phyloP scores from a whole-genome alignment of 2,888 invertebrate species.

The Meliscaeva auricollis region DNA sequence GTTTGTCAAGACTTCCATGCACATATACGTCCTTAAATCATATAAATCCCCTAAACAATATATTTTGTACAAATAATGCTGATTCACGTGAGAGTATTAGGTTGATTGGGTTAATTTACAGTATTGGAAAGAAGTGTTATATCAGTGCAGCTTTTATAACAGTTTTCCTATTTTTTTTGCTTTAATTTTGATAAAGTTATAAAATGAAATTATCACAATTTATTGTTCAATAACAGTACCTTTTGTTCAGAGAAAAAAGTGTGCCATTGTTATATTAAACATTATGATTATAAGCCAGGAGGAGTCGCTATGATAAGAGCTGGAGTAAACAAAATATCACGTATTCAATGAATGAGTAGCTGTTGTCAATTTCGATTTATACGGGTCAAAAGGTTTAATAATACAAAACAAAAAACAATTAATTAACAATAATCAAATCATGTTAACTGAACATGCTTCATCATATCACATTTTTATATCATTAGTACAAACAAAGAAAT shows the following conservation, averaged over 20 bases:
- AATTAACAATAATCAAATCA: not conserved
- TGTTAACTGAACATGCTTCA: not conserved
- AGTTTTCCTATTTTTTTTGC: no score
- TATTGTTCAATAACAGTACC: not conserved
- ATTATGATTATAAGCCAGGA: no score
- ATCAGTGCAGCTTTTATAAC: no score
- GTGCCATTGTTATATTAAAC: not conserved
- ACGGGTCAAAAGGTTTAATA: constrained; percentile 25
- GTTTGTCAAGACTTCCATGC: no score
- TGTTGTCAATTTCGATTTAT: constrained; percentile 29
- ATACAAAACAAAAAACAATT: not conserved
- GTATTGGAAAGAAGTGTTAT: no score
- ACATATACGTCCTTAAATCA: no score
- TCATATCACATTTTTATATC: not conserved
- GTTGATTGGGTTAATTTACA: no score
- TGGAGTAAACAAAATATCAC: constrained; percentile 55
- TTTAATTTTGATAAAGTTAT: no score
- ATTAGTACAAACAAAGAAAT: not conserved
- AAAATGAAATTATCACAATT: no score
- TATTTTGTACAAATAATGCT: no score
- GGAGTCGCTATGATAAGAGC: constrained; percentile 44
- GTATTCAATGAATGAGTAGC: constrained; percentile 50
- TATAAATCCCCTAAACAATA: no score
- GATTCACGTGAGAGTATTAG: no score
- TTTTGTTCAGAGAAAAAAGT: not conserved